Evolutionary conservation across 2,113 vertebrate species (phyloP), one percentile per base, ranked within the genome.

Genomic region (Tauraco erythrolophus): DNA sequence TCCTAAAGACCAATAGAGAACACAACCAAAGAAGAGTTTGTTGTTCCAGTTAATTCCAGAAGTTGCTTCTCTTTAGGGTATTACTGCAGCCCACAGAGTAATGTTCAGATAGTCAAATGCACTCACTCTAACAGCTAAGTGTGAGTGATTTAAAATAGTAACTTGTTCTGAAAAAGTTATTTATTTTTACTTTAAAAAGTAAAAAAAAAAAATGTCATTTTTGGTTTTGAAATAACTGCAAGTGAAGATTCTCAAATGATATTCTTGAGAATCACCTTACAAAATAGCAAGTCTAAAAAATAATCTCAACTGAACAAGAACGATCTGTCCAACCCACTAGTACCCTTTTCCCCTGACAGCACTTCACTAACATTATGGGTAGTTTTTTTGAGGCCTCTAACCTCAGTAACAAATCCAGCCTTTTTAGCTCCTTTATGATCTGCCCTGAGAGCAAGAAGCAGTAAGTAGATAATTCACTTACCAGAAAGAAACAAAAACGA

Each of bases 401-500:
- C 30, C 33, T 80, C 57, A 76, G 31, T 43, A 79, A 66, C 11
- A 81, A 66, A 43, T 45, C 22, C 43, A 83, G 41, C 41, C n/a
- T 57, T 77, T 93, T 86, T 27, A 76, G 22, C 30, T 84, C 22
- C 61, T 87, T 43, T 56, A 58, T 0, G 0, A 79, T 39, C 43
- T 8, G 7, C 28, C 13, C 57, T 30, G 35, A 79, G 27, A 86
- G 37, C 18, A 85, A 60, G 30, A 28, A 85, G 21, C 21, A 74
- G 25, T 0, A 0, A 60, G 9, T 9, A 30, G 86, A 58, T 57
- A 71, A 75, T 45, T 50, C 25, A 97, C 98, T 99, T 98, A 99
- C 99, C 99, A 99, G 97, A 99, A 99, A 51, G 99, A 99, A 92
- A 99, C 99, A 90, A 99, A 99, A 81, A 99, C 99, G 31, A 99